These are phyloP conservation scores for Rhombomys opimus DNA, from an alignment of 2,113 vertebrate genomes.

Conservation along the genomic window DNA sequence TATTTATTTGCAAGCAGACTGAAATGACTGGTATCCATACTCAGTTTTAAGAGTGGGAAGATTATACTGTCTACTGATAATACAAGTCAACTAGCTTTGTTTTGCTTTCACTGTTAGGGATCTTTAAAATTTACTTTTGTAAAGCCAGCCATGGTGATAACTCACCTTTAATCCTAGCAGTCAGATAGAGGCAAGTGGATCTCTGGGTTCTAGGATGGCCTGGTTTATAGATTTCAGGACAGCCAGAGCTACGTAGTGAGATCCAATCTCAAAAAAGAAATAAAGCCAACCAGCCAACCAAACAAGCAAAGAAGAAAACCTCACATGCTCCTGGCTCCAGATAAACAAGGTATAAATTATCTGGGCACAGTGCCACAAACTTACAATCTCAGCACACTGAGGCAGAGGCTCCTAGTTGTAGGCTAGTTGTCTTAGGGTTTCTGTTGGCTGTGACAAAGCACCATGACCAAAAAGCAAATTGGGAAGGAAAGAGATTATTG, in stretches of 20 bases:
- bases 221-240: background rate
- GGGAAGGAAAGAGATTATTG: background rate
- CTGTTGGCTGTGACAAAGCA: background rate
- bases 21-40: background rate
- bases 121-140: background rate
- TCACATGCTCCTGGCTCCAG: background rate
- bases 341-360: background rate
- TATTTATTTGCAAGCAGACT: background rate
- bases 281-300: background rate
- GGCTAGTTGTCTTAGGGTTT: background rate
- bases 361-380: background rate
- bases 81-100: background rate
- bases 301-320: background rate
- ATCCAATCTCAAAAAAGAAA: background rate
- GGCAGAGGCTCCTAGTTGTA: background rate
- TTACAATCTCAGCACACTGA: background rate
- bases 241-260: background rate
- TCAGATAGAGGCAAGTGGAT: background rate
- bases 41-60: background rate
- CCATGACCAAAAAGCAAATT: background rate
- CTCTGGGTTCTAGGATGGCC: background rate
- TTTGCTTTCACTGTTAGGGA: background rate
- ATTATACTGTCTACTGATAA: background rate
- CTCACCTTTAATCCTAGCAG: background rate
- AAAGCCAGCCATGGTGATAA: background rate